Evolutionary conservation across 1,140 invertebrate genomes (phyloP), one percentile per base, ranked within the genome.

Genomic region (Apocrypta bakeri): DNA sequence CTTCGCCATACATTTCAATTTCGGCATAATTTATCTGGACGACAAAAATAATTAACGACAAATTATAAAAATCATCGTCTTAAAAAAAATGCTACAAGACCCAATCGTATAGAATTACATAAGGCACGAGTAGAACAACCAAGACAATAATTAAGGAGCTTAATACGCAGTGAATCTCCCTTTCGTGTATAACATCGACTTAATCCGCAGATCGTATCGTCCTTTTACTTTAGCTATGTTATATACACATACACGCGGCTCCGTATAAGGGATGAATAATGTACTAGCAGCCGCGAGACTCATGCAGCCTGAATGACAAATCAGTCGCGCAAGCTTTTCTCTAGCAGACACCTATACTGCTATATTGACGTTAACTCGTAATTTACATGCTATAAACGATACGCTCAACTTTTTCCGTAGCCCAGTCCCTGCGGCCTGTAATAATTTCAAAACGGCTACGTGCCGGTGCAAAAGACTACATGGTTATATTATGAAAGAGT

Each of bases 191-290:
- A 69, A 48, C 25, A 27, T 33, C 17, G 21, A 40, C 48, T 64
- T 64, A 63, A 27, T n/a, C 69, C 48, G 31, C 48, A 64, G 73
- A 73, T 82, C 81, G 81, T 33, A 77, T 87, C 69, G 33, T 82
- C 84, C 83, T 85, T 72, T 84, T 81, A 80, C 78, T 83, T 78
- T 85, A 31, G 69, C 81, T 83, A 63, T 69, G 80, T 79, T 25
- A 66, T n/a, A 33, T 33, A 42, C n/a, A 33, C 24, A 73, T n/a
- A 73, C 14, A 73, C 37, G 48, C 40, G 25, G 21, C 37, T 8
- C 8, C 85, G 88, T 89, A 90, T 91, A 90, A 90, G 88, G 87
- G 88, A 90, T 91, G 90, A 91, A 91, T 90, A 91, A 91, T 91
- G 89, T 89, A 91, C 86, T 88, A 87, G 83, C 85, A 85, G 87